These are phyloP conservation scores for Argyresthia goedartella DNA, from an alignment of 2,888 invertebrate species.

Conservation along the genomic window DNA sequence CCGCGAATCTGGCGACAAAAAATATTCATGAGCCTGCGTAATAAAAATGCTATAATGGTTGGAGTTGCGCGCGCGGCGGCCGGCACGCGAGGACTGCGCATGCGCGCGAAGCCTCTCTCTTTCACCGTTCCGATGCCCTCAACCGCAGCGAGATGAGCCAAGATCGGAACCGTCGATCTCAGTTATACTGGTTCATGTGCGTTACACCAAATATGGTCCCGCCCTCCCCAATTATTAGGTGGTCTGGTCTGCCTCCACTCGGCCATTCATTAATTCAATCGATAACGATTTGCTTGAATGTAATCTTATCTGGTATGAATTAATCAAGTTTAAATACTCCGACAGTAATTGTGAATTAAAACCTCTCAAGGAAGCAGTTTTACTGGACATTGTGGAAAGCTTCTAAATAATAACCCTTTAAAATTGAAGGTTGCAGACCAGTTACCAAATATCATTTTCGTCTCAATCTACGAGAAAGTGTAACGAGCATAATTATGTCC, in stretches of 20 bases:
- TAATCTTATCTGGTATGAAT: no score
- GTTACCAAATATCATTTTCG: constrained; percentile 31
- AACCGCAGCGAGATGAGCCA: constrained; percentile 35
- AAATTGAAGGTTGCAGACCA: not conserved
- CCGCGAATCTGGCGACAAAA: constrained; percentile 53
- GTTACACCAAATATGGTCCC: constrained; percentile 18
- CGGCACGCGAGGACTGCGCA: constrained; percentile 37
- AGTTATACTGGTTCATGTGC: constrained; percentile 20
- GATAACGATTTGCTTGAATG: not conserved
- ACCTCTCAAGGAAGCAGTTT: no score
- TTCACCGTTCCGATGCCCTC: constrained; percentile 47
- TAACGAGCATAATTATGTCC: constrained; percentile 51
- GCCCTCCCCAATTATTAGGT: not conserved
- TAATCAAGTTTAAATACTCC: no score
- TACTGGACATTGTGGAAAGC: not conserved
- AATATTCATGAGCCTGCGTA: constrained; percentile 49
- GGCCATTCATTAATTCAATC: constrained; percentile 3
- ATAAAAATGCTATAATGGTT: constrained; percentile 38
- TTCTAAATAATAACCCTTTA: not conserved
- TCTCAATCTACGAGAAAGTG: constrained; percentile 59
- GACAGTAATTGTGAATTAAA: no score
- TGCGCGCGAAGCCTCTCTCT: constrained; percentile 43
- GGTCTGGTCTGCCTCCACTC: not conserved
- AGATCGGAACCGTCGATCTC: constrained; percentile 22
- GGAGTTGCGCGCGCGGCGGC: constrained; percentile 32